phyloP scores from a whole-genome alignment of 2,888 invertebrate species.

The Creontiades dilutus region DNA sequence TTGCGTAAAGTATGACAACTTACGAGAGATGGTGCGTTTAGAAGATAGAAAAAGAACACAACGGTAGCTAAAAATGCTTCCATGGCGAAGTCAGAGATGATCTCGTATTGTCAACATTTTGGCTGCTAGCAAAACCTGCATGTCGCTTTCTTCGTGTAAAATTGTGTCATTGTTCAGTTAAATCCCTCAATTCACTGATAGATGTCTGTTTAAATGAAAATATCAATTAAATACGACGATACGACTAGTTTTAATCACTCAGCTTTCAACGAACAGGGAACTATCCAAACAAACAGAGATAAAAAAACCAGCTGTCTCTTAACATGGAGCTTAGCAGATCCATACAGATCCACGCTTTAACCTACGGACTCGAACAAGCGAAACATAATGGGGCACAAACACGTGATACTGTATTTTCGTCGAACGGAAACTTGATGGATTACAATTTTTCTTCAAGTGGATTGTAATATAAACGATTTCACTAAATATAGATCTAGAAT shows the following conservation, averaged over 20 bases:
- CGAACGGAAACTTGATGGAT: no score
- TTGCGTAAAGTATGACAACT: background rate
- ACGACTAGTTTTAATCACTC: background rate
- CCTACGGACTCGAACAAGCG: no score
- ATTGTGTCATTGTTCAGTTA: background rate
- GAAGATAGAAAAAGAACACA: constrained; percentile 36
- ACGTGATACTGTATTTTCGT: no score
- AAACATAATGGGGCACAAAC: no score
- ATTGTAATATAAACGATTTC: no score
- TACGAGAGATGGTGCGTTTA: constrained; percentile 30
- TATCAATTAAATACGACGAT: no score
- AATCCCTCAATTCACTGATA: background rate
- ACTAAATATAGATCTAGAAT: no score
- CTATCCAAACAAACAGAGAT: constrained; percentile 36
- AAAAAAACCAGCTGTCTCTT: constrained; percentile 22
- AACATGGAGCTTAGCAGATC: no score
- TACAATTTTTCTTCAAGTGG: no score
- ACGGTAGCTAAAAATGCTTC: constrained; percentile 34
- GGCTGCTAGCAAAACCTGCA: background rate
- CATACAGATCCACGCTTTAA: no score
- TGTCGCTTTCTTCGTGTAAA: background rate
- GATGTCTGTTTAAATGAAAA: background rate
- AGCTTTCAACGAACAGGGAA: background rate
- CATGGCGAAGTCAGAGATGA: constrained; percentile 43
- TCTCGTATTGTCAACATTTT: background rate